Percentiles rank a stretch among this genome's conserved stretches.
Conservation (phyloP, 2,888 invertebrate species). For the Tineola bisselliella region DNA sequence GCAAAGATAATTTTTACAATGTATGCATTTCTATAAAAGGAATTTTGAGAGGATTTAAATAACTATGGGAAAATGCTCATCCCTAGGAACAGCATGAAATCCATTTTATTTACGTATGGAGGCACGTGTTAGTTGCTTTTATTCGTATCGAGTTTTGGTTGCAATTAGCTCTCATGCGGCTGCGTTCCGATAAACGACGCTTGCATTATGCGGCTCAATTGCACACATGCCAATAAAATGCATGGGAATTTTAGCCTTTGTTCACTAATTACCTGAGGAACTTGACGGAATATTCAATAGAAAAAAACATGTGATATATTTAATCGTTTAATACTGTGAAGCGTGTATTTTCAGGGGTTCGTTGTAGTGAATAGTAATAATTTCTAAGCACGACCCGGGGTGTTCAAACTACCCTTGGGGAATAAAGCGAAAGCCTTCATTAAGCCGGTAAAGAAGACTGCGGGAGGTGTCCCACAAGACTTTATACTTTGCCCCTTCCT, state of each 20-base stretch:
- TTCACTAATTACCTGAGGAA: background rate
- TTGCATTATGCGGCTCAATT: background rate
- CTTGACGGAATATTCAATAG: background rate
- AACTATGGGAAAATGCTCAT: background rate
- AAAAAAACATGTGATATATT: background rate
- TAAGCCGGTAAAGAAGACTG: slow-evolving; percentile 26
- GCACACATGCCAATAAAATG: background rate
- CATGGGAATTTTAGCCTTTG: background rate
- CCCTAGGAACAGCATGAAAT: background rate
- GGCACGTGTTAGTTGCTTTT: background rate
- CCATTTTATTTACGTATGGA: background rate
- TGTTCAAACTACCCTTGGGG: slow-evolving; percentile 19
- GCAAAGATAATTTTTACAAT: no score
- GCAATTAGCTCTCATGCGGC: slow-evolving; percentile 4
- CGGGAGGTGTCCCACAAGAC: slow-evolving; percentile 26
- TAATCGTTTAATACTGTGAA: background rate
- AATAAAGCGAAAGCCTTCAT: slow-evolving; percentile 32
- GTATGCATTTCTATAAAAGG: no score
- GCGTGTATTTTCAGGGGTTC: background rate
- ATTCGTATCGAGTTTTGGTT: background rate
- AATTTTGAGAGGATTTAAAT: no score
- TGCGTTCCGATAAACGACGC: background rate
- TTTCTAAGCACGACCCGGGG: slow-evolving; percentile 10
- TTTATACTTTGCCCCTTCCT: slow-evolving; percentile 19
- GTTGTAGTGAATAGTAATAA: slow-evolving; percentile 8